A percentile compares a stretch with the other conserved stretches of the same genome.
These are phyloP conservation scores for Botia almorhae DNA, from an alignment of 2,797 vertebrate genomes.

Conservation along the genomic window DNA sequence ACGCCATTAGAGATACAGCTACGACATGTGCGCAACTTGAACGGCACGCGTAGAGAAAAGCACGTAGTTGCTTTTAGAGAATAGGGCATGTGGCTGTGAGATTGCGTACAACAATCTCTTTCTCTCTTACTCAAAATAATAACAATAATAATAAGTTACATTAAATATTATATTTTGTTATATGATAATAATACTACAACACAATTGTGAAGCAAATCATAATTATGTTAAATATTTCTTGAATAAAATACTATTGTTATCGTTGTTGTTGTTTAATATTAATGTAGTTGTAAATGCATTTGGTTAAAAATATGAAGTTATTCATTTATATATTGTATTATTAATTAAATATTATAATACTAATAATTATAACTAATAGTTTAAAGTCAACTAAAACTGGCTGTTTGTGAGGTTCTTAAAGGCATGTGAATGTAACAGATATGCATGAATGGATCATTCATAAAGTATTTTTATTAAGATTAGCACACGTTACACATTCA, in stretches of 20 bases:
- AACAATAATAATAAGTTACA: too few species aligned
- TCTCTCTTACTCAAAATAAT: neutral
- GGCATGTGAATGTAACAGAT: neutral
- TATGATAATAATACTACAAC: too few species aligned
- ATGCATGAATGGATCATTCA: slow-evolving; percentile 18
- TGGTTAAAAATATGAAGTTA: too few species aligned
- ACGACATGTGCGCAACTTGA: slow-evolving; percentile 73
- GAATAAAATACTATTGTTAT: too few species aligned
- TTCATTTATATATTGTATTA: too few species aligned
- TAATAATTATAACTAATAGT: too few species aligned
- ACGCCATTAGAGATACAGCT: slow-evolving; percentile 79
- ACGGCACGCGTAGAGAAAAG: slow-evolving; percentile 55
- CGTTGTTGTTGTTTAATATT: too few species aligned
- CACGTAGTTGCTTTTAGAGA: slow-evolving; percentile 62
- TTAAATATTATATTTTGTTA: too few species aligned
- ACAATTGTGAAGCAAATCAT: too few species aligned
- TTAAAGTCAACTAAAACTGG: neutral
- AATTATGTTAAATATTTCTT: too few species aligned
- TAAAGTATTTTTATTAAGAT: slow-evolving; percentile 62
- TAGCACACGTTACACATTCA: slow-evolving; percentile 54
- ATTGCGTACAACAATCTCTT: neutral
- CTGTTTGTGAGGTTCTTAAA: neutral
- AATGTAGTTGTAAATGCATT: too few species aligned
- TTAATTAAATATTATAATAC: too few species aligned
- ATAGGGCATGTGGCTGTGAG: slow-evolving; percentile 52